Conservation (phyloP, 2,797 vertebrate species). For the Meda fulgida region DNA sequence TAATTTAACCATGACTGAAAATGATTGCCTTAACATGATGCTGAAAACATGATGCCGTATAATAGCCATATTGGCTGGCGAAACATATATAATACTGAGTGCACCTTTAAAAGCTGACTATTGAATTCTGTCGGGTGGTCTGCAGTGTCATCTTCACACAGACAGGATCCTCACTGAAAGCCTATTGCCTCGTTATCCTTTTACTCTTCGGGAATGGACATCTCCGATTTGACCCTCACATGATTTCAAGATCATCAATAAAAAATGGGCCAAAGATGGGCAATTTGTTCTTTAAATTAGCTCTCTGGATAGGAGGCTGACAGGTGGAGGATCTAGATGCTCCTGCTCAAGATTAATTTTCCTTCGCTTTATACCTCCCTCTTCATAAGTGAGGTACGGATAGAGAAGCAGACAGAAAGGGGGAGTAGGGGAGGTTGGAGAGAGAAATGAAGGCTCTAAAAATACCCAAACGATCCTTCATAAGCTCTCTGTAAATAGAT, state of each 20-base stretch:
- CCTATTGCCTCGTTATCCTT: neutral
- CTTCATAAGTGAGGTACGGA: constrained; percentile 21
- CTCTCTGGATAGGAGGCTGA: constrained; percentile 16
- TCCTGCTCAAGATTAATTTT: constrained; percentile 43
- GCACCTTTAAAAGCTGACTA: neutral
- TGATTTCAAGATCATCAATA: constrained; percentile 52
- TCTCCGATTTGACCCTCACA: constrained; percentile 32
- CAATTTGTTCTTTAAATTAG: constrained; percentile 49
- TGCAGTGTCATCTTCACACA: neutral
- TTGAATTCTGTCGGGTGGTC: neutral
- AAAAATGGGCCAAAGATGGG: constrained; percentile 46
- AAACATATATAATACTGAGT: neutral
- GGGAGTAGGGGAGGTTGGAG: constrained; percentile 30
- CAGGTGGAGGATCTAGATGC: constrained; percentile 3
- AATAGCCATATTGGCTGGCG: neutral
- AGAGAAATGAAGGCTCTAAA: constrained; percentile 58
- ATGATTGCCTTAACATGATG: neutral
- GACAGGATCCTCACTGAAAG: neutral
- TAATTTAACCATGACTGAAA: neutral
- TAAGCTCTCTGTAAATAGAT: constrained; percentile 59
- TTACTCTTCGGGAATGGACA: neutral
- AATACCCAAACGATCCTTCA: constrained; percentile 63
- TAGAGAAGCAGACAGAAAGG: constrained; percentile 24
- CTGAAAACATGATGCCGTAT: neutral
- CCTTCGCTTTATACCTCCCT: constrained; percentile 17